Evolutionary conservation across 1,140 invertebrate species (phyloP).

Genomic region (Drosophila hydei): DNA sequence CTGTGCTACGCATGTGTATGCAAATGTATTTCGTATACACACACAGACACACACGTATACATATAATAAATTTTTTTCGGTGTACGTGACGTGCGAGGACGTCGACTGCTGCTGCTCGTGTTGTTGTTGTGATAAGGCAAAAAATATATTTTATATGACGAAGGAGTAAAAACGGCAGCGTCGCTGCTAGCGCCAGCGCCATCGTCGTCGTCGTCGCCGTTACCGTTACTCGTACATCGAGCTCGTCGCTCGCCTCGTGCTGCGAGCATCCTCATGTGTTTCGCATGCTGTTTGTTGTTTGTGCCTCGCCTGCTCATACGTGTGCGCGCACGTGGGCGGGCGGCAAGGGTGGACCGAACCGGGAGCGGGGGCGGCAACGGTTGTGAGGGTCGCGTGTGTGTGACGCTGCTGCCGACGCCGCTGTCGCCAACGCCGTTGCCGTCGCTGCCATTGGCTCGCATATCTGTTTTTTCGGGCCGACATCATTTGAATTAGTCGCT

Average conservation of each 20-base stretch:
- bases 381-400: constrained; percentile 55
- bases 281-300: constrained; percentile 69
- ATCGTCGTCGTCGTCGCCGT: constrained; percentile 17
- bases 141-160: constrained; percentile 78
- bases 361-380: constrained; percentile 31
- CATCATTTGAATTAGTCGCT: constrained; percentile 84
- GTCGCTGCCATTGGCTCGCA: constrained; percentile 47
- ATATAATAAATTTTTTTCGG: constrained; percentile 70
- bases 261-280: constrained; percentile 74
- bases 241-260: constrained; percentile 43
- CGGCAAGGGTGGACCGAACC: constrained; percentile 37
- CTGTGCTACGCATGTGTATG: constrained; percentile 75
- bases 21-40: constrained; percentile 75
- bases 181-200: constrained; percentile 30
- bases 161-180: constrained; percentile 65
- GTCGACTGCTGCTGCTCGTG: constrained; percentile 31
- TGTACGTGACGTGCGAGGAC: constrained; percentile 80
- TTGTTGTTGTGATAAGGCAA: constrained; percentile 72
- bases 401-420: constrained; percentile 52
- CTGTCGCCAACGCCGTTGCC: constrained; percentile 1
- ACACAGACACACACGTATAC: constrained; percentile 30
- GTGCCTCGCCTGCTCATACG: constrained; percentile 66
- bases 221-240: constrained; percentile 29
- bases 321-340: constrained; percentile 79
- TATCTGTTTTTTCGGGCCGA: constrained; percentile 75